phyloP scores from a whole-genome alignment of 2,888 invertebrate genomes.

The Aethes cnicana region DNA sequence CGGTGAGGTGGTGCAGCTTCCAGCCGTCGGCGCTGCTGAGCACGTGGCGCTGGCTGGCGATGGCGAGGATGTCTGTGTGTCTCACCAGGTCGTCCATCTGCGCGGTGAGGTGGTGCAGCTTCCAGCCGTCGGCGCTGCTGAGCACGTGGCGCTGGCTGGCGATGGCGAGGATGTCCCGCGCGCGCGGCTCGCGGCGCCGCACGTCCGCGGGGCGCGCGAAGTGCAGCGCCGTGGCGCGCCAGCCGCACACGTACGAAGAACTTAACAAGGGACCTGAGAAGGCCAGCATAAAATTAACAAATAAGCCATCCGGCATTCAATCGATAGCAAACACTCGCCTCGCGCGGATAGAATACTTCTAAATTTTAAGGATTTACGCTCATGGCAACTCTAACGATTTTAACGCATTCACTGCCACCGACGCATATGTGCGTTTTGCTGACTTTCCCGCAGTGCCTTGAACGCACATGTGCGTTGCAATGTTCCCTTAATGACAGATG shows the following conservation, averaged over 20 bases:
- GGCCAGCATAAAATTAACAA: conserved; percentile 41
- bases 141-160: conserved; percentile 93
- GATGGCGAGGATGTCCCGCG: conserved; percentile 89
- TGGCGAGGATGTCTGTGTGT: conserved; percentile 41
- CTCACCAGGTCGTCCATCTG: conserved; percentile 96
- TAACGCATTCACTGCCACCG: no score
- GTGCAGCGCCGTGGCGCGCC: conserved; percentile 77
- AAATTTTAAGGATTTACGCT: no score
- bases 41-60: no score
- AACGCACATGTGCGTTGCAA: no score
- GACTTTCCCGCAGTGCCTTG: no score
- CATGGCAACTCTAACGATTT: no score
- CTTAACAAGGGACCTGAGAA: conserved; percentile 65
- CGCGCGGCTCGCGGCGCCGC: conserved; percentile 92
- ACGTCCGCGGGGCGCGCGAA: conserved; percentile 87
- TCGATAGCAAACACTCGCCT: no score
- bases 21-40: neutral
- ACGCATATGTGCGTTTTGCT: no score
- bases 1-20: conserved; percentile 90
- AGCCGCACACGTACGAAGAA: conserved; percentile 73
- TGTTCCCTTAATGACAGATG: no score
- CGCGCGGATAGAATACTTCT: no score
- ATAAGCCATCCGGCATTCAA: conserved; percentile 37
- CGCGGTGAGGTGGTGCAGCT: conserved; percentile 93
- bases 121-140: conserved; percentile 96